Percentiles rank a stretch among this genome's conserved stretches.
These are phyloP conservation scores for Clarias laeviceps DNA, from an alignment of 2,797 vertebrate species.

Conservation along the genomic window DNA sequence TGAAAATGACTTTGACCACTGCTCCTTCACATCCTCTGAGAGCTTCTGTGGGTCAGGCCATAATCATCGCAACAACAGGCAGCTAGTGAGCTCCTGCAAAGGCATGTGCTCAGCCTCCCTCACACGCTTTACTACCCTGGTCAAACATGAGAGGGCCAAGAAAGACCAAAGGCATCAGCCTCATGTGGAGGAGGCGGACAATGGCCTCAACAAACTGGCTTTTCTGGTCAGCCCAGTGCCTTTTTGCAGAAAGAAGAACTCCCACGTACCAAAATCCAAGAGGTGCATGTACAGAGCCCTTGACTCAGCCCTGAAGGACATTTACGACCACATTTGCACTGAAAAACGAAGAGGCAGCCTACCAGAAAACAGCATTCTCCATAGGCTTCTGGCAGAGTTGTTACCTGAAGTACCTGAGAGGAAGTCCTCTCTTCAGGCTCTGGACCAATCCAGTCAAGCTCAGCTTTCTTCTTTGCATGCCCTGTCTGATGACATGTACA, in stretches of 20 bases:
- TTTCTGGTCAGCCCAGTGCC: conserved; percentile 89
- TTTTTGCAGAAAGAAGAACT: conserved; percentile 82
- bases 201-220: conserved; percentile 82
- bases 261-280: conserved; percentile 77
- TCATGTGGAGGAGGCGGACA: conserved; percentile 74
- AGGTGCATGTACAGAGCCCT: conserved; percentile 81
- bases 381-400: conserved; percentile 83
- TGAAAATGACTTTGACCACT: conserved; percentile 86
- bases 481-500: conserved; percentile 73
- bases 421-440: conserved; percentile 79
- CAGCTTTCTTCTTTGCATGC: conserved; percentile 62
- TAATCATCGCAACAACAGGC: conserved; percentile 71
- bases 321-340: conserved; percentile 84
- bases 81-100: conserved; percentile 85
- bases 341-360: conserved; percentile 72
- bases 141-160: conserved; percentile 83
- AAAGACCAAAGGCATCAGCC: conserved; percentile 73
- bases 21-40: conserved; percentile 83
- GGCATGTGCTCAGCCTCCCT: conserved; percentile 86
- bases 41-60: conserved; percentile 81
- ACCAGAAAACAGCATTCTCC: conserved; percentile 69
- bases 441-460: conserved; percentile 67
- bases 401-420: conserved; percentile 84
- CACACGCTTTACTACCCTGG: conserved; percentile 86
- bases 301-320: conserved; percentile 85